phyloP scores from a whole-genome alignment of 1,140 invertebrate genomes.

The Carcinoscorpius rotundicauda region DNA sequence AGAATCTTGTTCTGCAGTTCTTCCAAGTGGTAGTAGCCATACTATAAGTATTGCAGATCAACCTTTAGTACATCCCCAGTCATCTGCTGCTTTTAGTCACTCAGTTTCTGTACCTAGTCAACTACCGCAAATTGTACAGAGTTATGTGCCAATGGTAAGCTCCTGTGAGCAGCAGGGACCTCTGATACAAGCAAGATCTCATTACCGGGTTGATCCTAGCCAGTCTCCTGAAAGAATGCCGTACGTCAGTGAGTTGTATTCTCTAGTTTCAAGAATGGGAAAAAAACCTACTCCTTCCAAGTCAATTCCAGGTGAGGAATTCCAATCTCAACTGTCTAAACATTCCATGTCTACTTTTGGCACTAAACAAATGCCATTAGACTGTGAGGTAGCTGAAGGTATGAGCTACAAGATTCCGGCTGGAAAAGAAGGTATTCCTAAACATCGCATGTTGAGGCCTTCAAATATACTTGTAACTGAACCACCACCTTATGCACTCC shows the following conservation, averaged over 20 bases:
- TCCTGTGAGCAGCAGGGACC: neutral
- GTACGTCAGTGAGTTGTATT: too few species aligned
- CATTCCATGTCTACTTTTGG: neutral
- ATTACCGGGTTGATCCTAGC: too few species aligned
- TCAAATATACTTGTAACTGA: conserved; percentile 30
- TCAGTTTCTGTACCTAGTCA: neutral
- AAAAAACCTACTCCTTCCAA: neutral
- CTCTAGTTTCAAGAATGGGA: too few species aligned
- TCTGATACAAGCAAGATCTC: neutral
- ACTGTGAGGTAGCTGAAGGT: neutral
- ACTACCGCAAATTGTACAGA: neutral
- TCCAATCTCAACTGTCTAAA: neutral
- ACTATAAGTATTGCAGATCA: neutral
- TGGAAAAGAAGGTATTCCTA: conserved; percentile 34
- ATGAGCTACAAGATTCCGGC: conserved; percentile 27
- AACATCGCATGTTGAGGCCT: conserved; percentile 34
- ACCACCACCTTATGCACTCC: conserved; percentile 9
- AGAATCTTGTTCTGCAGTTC: neutral
- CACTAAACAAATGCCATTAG: conserved; percentile 1
- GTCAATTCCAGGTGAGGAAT: conserved; percentile 10
- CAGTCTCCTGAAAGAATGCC: too few species aligned
- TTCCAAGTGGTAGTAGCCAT: neutral
- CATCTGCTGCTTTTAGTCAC: neutral
- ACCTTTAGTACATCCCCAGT: neutral
- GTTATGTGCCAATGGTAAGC: neutral